Evolutionary conservation across 2,888 invertebrate species (phyloP), one percentile per base, ranked within the genome.

Genomic region (Cephonodes hylas): DNA sequence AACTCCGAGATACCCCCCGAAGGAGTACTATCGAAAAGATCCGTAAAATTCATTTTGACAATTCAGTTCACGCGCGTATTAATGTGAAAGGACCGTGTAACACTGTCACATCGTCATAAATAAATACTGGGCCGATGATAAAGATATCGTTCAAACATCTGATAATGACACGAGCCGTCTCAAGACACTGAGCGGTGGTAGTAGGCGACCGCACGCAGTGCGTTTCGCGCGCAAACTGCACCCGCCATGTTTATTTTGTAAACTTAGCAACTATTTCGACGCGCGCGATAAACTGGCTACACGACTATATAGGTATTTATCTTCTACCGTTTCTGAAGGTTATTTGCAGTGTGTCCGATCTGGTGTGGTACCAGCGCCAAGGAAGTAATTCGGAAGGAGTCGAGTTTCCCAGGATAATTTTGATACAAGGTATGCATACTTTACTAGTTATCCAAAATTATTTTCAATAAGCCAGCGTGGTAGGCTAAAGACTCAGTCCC

Each of bases 181-280:
- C 62, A 69, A 62, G 59, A 65, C 62, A 64, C 27, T n/a, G n/a
- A n/a, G 58, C 6, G 68, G 61, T 64, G 73, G 71, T 69, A 73
- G 71, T 66, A 74, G 72, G 75, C 86, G 86, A 79, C 87, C 84
- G 80, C 69, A 64, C 85, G 73, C 67, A 31, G 58, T 65, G 72
- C 73, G 66, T 59, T 65, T 63, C 81, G 76, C 77, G 76, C 63
- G 64, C 42, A 59, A 69, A 80, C 80, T 80, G 63, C 25, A 62
- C 31, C 65, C 59, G 63, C 66, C 59, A 70, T 68, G 64, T 69
- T 67, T 67, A 61, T 67, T 72, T 65, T 42, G 68, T 65, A 69
- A 72, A 73, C 67, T 66, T 63, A 60, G 61, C 58, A 67, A 63
- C 44, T 44, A 58, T 38, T 34, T 15, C 20, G 20, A 4, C 18